phyloP scores from a whole-genome alignment of 2,113 vertebrate species.

The Periophthalmodon schlosseri region DNA sequence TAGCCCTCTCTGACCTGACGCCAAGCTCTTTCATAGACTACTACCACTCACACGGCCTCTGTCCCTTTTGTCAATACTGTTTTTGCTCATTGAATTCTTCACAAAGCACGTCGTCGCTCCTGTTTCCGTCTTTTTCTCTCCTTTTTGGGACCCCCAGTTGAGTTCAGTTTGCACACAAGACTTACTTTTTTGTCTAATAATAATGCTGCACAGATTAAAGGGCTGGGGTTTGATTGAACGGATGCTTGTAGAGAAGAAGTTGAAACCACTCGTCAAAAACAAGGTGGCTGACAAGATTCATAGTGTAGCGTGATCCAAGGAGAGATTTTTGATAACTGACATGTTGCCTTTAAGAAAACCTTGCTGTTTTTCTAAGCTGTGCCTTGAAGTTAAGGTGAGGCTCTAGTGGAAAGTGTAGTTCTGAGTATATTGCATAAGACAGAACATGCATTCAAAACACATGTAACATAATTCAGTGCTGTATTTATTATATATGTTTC shows the following conservation, averaged over 20 bases:
- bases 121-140: conserved; percentile 44
- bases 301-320: conserved; percentile 1
- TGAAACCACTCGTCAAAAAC: neutral
- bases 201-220: conserved; percentile 23
- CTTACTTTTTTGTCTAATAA: conserved; percentile 12
- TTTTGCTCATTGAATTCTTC: conserved; percentile 42
- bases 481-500: neutral
- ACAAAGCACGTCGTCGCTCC: conserved; percentile 53
- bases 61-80: conserved; percentile 41
- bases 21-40: neutral
- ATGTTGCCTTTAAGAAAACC: neutral
- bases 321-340: neutral
- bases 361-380: neutral
- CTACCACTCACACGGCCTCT: conserved; percentile 19
- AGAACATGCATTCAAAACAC: neutral
- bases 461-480: neutral
- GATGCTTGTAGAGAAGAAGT: neutral
- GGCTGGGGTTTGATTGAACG: neutral
- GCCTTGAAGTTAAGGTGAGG: conserved; percentile 4
- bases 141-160: conserved; percentile 7
- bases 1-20: conserved; percentile 36
- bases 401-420: neutral
- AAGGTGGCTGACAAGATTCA: neutral
- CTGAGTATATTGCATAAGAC: neutral
- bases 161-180: conserved; percentile 27